Percentiles rank a stretch among this genome's conserved stretches.
Conservation (phyloP, 2,888 invertebrate species). For the Sminthurides aquaticus region DNA sequence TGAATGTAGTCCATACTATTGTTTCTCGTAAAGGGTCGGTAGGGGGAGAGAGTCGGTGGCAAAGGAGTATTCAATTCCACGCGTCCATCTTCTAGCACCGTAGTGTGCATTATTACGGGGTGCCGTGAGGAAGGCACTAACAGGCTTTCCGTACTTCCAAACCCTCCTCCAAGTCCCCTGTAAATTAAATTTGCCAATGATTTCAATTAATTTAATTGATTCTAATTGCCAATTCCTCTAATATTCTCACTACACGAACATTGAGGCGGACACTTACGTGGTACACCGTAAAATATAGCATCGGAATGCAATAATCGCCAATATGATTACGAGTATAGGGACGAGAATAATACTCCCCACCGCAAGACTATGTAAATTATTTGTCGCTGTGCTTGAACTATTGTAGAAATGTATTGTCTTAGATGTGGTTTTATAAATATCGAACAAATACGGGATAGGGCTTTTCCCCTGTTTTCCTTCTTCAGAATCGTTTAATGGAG, state of each 20-base stretch:
- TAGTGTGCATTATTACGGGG: conserved; percentile 15
- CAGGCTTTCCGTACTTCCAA: conserved; percentile 13
- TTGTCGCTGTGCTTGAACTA: conserved; percentile 1
- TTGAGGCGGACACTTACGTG: neutral
- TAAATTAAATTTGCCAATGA: neutral
- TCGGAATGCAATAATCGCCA: conserved; percentile 11
- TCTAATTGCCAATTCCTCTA: neutral
- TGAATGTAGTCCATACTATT: conserved; percentile 22
- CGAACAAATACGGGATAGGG: neutral
- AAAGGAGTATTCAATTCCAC: conserved; percentile 7
- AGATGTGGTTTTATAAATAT: conserved; percentile 9
- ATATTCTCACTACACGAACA: neutral
- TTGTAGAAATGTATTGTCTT: conserved; percentile 10
- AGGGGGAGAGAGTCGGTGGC: neutral
- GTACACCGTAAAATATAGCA: conserved; percentile 15
- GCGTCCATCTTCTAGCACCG: conserved; percentile 12
- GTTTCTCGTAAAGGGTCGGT: conserved; percentile 1
- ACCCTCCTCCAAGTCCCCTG: conserved; percentile 5
- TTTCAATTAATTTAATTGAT: neutral
- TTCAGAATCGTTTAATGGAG: neutral
- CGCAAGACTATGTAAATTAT: conserved; percentile 8
- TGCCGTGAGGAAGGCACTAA: conserved; percentile 18
- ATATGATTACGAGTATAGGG: conserved; percentile 12
- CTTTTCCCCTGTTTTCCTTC: neutral
- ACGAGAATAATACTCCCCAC: conserved; percentile 13